phyloP scores from a whole-genome alignment of 2,113 vertebrate genomes.

The Elephantulus edwardii region DNA sequence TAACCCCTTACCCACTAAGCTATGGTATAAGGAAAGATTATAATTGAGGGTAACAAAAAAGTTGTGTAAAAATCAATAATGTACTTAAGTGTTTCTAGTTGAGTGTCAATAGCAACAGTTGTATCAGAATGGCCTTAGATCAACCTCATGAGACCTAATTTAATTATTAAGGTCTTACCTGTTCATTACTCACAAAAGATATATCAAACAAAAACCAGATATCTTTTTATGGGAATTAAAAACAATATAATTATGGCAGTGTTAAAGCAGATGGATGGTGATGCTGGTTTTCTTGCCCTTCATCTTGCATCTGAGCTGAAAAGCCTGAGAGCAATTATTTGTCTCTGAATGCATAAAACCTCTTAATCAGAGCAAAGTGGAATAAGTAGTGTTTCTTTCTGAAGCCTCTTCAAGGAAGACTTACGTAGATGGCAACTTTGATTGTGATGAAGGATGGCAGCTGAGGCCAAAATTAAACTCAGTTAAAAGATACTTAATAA shows the following conservation, averaged over 20 bases:
- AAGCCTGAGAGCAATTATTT: constrained; percentile 23
- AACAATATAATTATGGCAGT: background rate
- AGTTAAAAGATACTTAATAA: constrained; percentile 63
- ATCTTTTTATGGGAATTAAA: background rate
- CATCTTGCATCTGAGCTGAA: background rate
- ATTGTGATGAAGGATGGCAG: constrained; percentile 45
- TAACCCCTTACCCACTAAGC: too few relatives aligned
- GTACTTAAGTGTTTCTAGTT: background rate
- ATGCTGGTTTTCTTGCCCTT: background rate
- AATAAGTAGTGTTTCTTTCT: constrained; percentile 18
- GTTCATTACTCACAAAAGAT: background rate
- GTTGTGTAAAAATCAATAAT: background rate
- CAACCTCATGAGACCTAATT: background rate
- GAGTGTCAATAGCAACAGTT: background rate
- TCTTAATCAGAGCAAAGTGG: constrained; percentile 47
- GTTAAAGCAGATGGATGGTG: background rate
- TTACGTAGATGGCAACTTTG: background rate
- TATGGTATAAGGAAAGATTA: background rate
- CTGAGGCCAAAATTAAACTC: constrained; percentile 44
- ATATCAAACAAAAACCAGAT: background rate
- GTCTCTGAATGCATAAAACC: background rate
- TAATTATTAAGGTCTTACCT: background rate
- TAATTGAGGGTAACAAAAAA: background rate
- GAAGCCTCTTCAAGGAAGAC: constrained; percentile 33
- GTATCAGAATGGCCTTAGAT: background rate